Conservation (phyloP, 2,113 vertebrate species). For the Cynocephalus volans region DNA sequence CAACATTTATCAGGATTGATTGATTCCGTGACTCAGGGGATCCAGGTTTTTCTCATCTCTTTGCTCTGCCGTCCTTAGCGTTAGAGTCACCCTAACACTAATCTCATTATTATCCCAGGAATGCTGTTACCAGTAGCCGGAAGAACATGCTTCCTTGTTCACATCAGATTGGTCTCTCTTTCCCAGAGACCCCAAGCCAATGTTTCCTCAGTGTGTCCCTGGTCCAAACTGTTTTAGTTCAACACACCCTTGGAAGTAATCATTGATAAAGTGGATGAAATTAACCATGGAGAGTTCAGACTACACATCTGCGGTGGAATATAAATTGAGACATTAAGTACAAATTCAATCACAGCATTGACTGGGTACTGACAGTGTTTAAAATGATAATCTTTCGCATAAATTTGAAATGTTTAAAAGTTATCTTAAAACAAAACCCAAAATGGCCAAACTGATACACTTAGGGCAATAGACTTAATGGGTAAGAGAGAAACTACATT, state of each 20-base stretch:
- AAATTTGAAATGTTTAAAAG: not conserved
- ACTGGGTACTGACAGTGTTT: not conserved
- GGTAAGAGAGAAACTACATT: not conserved
- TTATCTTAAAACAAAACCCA: not conserved
- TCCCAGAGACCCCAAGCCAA: not conserved
- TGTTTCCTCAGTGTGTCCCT: not conserved
- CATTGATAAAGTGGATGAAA: not conserved
- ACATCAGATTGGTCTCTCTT: not conserved
- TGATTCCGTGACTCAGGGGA: not conserved
- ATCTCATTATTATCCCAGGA: not conserved
- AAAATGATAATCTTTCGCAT: not conserved
- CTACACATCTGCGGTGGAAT: not conserved
- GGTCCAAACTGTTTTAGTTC: not conserved
- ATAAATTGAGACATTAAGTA: not conserved
- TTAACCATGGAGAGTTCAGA: not conserved
- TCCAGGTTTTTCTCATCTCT: not conserved
- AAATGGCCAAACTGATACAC: conserved; percentile 1
- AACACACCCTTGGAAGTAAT: not conserved
- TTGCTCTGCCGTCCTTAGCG: not conserved
- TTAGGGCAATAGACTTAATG: not conserved
- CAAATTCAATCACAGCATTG: conserved; percentile 49
- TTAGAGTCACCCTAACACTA: not conserved
- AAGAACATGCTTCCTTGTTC: too few species aligned
- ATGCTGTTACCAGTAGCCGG: not conserved
- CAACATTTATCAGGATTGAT: not conserved